phyloP scores from a whole-genome alignment of 2,797 vertebrate genomes.

The Brachyalestes nurse region DNA sequence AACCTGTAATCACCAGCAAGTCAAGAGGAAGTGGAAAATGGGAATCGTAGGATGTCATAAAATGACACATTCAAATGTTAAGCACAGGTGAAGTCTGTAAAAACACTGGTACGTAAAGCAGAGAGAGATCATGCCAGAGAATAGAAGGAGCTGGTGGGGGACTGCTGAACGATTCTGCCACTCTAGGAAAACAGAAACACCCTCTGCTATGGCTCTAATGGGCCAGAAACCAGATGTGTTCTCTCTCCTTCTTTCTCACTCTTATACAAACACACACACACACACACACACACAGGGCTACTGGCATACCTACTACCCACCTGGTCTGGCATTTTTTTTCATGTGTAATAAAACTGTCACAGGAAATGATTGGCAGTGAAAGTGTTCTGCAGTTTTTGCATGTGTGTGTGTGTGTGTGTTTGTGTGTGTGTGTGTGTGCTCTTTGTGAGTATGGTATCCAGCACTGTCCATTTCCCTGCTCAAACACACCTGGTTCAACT shows the following conservation, averaged over 20 bases:
- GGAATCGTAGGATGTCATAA: background rate
- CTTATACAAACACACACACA: background rate
- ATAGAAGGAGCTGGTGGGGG: background rate
- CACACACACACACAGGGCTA: background rate
- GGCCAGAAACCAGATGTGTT: background rate
- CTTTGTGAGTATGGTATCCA: no score
- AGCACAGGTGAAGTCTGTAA: background rate
- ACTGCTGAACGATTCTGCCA: constrained; percentile 10
- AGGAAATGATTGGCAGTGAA: background rate
- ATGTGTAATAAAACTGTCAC: background rate
- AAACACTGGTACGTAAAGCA: background rate
- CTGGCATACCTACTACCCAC: background rate
- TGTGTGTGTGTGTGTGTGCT: background rate
- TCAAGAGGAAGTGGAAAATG: background rate
- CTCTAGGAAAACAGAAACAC: constrained; percentile 6
- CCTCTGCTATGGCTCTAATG: background rate
- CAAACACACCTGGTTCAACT: no score
- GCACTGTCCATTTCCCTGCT: no score
- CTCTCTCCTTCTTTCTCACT: background rate
- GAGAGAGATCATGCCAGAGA: background rate
- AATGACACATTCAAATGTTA: background rate
- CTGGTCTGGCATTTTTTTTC: background rate
- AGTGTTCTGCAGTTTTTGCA: background rate
- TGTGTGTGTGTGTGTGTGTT: background rate
- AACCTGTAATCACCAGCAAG: background rate